A percentile compares a stretch with the other conserved stretches of the same genome.
These are phyloP conservation scores for Caenorhabditis remanei DNA, from an alignment of 1,140 invertebrate genomes.

Conservation along the genomic window DNA sequence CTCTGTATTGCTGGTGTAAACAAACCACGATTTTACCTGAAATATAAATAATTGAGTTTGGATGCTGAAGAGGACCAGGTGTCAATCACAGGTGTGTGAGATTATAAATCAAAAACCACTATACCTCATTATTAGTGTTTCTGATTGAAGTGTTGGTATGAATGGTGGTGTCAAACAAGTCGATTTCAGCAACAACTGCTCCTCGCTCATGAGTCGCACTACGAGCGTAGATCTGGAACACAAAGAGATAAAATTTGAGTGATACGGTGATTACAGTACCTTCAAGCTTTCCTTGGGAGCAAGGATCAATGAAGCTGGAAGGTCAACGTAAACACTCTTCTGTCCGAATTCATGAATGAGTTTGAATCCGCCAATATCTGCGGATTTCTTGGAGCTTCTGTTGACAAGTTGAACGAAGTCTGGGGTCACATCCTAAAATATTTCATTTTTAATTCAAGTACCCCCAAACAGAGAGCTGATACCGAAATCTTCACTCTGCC, in stretches of 20 bases:
- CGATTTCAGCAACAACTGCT: conserved; percentile 37
- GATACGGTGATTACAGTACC: background rate
- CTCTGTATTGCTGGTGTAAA: conserved; percentile 49
- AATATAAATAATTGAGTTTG: background rate
- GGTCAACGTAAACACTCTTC: conserved; percentile 22
- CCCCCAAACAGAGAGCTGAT: background rate
- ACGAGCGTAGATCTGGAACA: conserved; percentile 1
- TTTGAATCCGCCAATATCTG: conserved; percentile 24
- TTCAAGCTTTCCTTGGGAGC: conserved; percentile 37
- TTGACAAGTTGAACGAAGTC: conserved; percentile 26
- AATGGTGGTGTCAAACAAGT: conserved; percentile 39
- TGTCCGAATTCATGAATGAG: conserved; percentile 34
- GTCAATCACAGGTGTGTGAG: background rate
- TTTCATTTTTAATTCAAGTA: background rate
- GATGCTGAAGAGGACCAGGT: background rate
- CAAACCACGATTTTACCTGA: conserved; percentile 53
- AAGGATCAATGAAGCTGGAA: conserved; percentile 35
- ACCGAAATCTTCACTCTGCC: conserved; percentile 50
- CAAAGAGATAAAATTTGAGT: background rate
- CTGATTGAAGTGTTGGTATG: conserved; percentile 24
- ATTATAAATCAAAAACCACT: conserved; percentile 12
- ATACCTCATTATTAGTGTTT: conserved; percentile 45
- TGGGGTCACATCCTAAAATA: conserved; percentile 32
- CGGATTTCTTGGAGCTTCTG: conserved; percentile 31
- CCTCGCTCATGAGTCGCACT: background rate